Conservation (phyloP, 2,113 vertebrate genomes). For the Cepphus grylle region DNA sequence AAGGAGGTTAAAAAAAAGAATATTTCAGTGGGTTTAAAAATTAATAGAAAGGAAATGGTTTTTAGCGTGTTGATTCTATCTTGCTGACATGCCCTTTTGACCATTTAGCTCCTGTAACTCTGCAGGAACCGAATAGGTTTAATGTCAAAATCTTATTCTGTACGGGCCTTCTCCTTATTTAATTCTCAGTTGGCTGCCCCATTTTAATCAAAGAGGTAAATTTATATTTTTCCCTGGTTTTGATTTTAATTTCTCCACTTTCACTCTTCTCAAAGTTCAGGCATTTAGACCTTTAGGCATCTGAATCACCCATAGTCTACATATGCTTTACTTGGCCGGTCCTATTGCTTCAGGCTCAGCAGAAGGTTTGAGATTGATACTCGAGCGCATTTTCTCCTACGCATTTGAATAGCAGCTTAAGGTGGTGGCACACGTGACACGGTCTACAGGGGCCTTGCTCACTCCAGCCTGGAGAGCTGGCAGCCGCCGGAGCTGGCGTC, state of each 20-base stretch:
- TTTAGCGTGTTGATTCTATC: not conserved
- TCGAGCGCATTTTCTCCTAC: not conserved
- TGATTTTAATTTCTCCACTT: not conserved
- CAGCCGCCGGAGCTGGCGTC: not conserved
- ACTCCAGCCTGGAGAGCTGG: not conserved
- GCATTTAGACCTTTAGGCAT: not conserved
- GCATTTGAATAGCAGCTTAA: not conserved
- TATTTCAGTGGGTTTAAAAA: not conserved
- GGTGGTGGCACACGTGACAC: fast-evolving
- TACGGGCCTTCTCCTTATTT: not conserved
- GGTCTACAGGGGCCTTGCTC: not conserved
- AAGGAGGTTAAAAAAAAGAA: not conserved
- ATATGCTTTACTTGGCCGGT: not conserved
- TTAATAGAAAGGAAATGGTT: not conserved
- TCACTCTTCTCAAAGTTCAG: not conserved
- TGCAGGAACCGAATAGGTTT: not conserved
- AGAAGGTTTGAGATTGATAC: not conserved
- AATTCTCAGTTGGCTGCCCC: not conserved
- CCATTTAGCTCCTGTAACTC: not conserved
- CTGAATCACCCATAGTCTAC: not conserved
- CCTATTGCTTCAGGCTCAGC: not conserved
- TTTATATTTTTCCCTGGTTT: not conserved
- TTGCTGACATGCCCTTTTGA: not conserved
- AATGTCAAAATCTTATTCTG: not conserved
- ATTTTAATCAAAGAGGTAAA: not conserved